Conservation (phyloP, 2,113 vertebrate species). For the human region GRCh38 chr13:19431001-19431500, state of each 20-base stretch:
- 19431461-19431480: background rate
- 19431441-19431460: background rate
- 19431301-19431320: background rate
- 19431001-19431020: too few species aligned
- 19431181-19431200: background rate
- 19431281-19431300: background rate
- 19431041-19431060: too few species aligned
- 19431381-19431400: background rate
- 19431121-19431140: too few species aligned
- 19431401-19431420: background rate
- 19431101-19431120: too few species aligned
- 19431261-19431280: background rate
- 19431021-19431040: too few species aligned
- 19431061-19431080: too few species aligned
- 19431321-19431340: background rate
- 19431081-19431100: too few species aligned
- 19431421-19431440: background rate
- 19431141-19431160: background rate
- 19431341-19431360: background rate
- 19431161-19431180: background rate
- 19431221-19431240: background rate
- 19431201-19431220: background rate
- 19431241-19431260: background rate
- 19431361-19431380: background rate
- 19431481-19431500: background rate